Percentiles rank a stretch among this genome's conserved stretches.
phyloP scores from a whole-genome alignment of 37 sponge, comb jelly and placozoan species.

The Corticium candelabrum region DNA sequence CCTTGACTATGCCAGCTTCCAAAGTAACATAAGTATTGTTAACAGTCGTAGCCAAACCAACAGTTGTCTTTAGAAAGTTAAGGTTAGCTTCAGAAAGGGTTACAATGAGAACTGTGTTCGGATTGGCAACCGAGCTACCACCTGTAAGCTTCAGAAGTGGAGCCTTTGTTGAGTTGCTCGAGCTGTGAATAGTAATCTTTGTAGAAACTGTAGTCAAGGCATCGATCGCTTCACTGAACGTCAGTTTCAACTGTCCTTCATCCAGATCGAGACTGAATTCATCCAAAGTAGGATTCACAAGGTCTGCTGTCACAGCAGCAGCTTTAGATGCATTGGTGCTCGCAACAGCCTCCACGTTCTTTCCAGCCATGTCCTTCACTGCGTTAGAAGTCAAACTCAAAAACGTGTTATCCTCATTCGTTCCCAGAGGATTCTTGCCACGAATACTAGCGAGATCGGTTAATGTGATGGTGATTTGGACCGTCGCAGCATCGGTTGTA shows the following conservation, averaged over 20 bases:
- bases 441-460: slow-evolving; percentile 29
- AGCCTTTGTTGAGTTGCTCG: neutral
- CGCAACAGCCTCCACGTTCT: slow-evolving; percentile 19
- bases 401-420: slow-evolving; percentile 30
- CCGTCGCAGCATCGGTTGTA: neutral
- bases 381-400: neutral
- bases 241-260: slow-evolving; percentile 37
- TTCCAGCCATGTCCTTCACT: slow-evolving; percentile 52
- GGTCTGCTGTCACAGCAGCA: slow-evolving; percentile 7
- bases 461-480: neutral
- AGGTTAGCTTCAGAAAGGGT: slow-evolving; percentile 27
- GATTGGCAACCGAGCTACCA: neutral
- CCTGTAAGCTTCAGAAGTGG: neutral
- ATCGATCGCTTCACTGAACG: slow-evolving; percentile 74
- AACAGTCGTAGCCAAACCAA: slow-evolving; percentile 26
- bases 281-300: slow-evolving; percentile 16
- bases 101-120: slow-evolving; percentile 18
- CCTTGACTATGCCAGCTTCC: slow-evolving; percentile 35
- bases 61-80: slow-evolving; percentile 44
- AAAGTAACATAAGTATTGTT: slow-evolving; percentile 52
- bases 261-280: slow-evolving; percentile 58
- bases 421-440: slow-evolving; percentile 50
- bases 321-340: neutral
- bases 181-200: slow-evolving; percentile 30
- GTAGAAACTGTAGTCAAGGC: neutral